Percentiles rank a stretch among this genome's conserved stretches.
Evolutionary conservation across 2,888 invertebrate genomes (phyloP).

Genomic region (Eupithecia inturbata): DNA sequence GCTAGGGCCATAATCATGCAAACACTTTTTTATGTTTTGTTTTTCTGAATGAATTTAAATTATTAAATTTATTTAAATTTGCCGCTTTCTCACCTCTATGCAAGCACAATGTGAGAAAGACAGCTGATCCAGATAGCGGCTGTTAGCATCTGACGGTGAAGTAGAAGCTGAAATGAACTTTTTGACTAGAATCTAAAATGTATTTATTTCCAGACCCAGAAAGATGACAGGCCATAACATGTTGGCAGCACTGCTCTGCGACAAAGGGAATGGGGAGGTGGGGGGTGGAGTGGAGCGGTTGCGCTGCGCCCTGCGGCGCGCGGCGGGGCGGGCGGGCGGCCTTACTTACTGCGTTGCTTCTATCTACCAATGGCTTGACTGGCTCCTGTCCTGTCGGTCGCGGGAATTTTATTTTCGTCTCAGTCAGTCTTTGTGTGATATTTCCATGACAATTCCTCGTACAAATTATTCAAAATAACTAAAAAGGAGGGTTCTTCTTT

Average conservation of each 20-base stretch:
- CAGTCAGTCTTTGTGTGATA: neutral
- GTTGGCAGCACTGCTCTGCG: neutral
- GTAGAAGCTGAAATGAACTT: too few species aligned
- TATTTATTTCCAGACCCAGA: too few species aligned
- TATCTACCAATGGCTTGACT: neutral
- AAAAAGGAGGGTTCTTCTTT: neutral
- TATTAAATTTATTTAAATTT: too few species aligned
- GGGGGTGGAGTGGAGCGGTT: neutral
- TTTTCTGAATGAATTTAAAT: too few species aligned
- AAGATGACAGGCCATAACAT: neutral
- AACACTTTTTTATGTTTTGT: too few species aligned
- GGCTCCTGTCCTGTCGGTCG: neutral
- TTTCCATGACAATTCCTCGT: neutral
- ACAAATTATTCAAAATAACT: neutral
- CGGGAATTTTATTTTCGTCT: neutral
- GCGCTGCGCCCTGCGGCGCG: neutral
- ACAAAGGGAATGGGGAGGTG: neutral
- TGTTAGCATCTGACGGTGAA: too few species aligned
- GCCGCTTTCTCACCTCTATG: too few species aligned
- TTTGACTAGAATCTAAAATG: too few species aligned
- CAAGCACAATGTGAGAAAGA: too few species aligned
- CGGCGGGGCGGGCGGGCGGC: neutral
- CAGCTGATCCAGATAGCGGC: too few species aligned
- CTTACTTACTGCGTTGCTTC: too few species aligned
- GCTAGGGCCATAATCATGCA: too few species aligned